A percentile compares a stretch with the other conserved stretches of the same genome.
phyloP scores from a whole-genome alignment of 2,888 invertebrate genomes.

The Epistrophe grossulariae region DNA sequence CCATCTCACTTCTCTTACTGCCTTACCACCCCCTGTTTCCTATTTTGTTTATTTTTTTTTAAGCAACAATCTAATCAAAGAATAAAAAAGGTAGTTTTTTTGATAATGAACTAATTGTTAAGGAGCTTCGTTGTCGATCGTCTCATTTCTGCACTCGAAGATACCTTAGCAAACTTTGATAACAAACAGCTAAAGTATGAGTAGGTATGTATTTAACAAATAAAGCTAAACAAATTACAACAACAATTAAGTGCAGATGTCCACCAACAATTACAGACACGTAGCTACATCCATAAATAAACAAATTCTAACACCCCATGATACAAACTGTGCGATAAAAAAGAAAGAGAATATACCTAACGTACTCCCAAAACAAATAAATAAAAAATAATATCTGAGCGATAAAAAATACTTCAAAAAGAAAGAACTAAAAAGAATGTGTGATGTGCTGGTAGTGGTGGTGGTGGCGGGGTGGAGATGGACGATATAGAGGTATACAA shows the following conservation, averaged over 20 bases:
- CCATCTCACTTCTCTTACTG: not conserved
- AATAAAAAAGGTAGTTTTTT: slow-evolving; percentile 41
- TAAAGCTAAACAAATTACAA: slow-evolving; percentile 55
- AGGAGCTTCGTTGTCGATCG: slow-evolving; percentile 24
- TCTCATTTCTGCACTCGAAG: slow-evolving; percentile 15
- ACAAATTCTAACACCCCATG: slow-evolving; percentile 59
- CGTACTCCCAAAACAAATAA: slow-evolving; percentile 56
- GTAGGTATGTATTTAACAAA: slow-evolving; percentile 35
- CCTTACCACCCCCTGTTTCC: not conserved
- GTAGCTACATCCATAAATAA: slow-evolving; percentile 56
- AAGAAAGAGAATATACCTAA: not conserved
- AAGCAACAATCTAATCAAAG: slow-evolving; percentile 12
- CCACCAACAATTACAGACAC: slow-evolving; percentile 55
- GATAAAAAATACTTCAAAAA: slow-evolving; percentile 47
- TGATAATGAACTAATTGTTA: slow-evolving; percentile 69
- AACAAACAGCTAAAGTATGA: slow-evolving; percentile 36
- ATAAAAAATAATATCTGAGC: slow-evolving; percentile 50
- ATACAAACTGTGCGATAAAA: slow-evolving; percentile 38
- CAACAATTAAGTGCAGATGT: slow-evolving; percentile 73
- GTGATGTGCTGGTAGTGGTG: not conserved
- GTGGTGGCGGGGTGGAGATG: not conserved
- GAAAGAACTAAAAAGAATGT: not conserved
- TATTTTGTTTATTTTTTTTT: slow-evolving; percentile 1
- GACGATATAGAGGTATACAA: slow-evolving; percentile 1
- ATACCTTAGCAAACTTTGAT: slow-evolving; percentile 50